Conservation (phyloP, 2,888 invertebrate species). For the Tinea semifulvella region DNA sequence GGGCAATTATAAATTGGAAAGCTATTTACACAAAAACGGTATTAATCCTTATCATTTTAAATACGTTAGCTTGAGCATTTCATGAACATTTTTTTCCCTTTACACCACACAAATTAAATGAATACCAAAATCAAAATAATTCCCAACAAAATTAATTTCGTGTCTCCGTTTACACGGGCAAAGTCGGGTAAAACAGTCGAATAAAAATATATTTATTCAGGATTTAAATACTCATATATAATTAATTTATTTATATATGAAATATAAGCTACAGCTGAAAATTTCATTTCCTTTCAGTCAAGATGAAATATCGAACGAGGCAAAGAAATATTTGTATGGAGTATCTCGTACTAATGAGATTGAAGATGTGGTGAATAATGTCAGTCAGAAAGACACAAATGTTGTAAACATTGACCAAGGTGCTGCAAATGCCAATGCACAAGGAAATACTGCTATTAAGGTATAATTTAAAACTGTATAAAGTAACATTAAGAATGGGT, state of each 20-base stretch:
- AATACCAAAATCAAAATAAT: too few species aligned
- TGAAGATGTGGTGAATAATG: conserved; percentile 57
- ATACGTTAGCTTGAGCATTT: too few species aligned
- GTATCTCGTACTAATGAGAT: conserved; percentile 63
- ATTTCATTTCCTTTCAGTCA: conserved; percentile 56
- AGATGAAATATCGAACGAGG: conserved; percentile 79
- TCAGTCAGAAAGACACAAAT: conserved; percentile 41
- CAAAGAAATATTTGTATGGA: conserved; percentile 78
- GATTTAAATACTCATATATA: too few species aligned
- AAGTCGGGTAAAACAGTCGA: too few species aligned
- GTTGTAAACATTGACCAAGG: conserved; percentile 40
- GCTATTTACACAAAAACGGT: too few species aligned
- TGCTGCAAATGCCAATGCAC: conserved; percentile 42
- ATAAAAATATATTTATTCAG: too few species aligned
- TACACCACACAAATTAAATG: too few species aligned
- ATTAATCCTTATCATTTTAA: too few species aligned
- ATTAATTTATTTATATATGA: not conserved
- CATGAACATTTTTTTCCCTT: too few species aligned
- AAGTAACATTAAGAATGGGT: not conserved
- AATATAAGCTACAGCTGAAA: not conserved
- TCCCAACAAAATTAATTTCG: too few species aligned
- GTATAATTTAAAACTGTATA: not conserved
- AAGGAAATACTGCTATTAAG: conserved; percentile 21
- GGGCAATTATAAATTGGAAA: too few species aligned
- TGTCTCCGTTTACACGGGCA: too few species aligned